These are phyloP conservation scores for Phrynocephalus guinanensis DNA, from an alignment of 2,797 vertebrate species.

Conservation along the genomic window DNA sequence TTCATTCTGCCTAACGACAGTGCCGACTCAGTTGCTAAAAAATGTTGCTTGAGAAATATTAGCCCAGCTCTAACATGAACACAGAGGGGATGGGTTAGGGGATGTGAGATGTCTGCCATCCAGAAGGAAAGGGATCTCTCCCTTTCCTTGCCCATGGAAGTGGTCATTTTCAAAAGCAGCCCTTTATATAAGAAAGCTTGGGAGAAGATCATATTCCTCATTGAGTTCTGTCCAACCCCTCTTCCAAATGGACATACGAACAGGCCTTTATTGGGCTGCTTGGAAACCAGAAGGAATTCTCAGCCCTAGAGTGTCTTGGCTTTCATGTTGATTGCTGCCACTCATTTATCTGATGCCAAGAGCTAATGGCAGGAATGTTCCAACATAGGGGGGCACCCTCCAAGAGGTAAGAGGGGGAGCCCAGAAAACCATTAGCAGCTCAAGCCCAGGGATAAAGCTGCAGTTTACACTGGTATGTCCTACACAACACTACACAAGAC, in stretches of 20 bases:
- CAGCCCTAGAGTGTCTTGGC: neutral
- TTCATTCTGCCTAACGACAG: no score
- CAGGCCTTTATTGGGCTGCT: neutral
- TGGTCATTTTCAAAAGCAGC: neutral
- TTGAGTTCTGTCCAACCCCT: neutral
- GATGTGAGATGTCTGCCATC: neutral
- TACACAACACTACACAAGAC: neutral
- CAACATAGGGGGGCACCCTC: neutral
- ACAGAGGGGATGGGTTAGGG: neutral
- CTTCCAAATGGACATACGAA: neutral
- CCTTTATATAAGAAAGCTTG: neutral
- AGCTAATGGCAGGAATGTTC: constrained; percentile 43
- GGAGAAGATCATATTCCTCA: neutral
- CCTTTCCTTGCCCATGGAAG: neutral
- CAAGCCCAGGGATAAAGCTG: constrained; percentile 35
- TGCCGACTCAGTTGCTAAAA: no score
- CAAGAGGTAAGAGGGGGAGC: constrained; percentile 20
- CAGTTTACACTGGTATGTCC: neutral
- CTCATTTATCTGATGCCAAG: constrained; percentile 32
- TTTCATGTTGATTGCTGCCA: constrained; percentile 12
- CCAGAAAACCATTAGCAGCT: constrained; percentile 49
- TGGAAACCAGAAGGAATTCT: accelerated
- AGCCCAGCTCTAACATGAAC: neutral
- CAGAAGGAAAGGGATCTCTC: neutral
- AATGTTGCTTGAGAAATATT: neutral